These are phyloP conservation scores for Acanthochromis polyacanthus DNA, from an alignment of 2,113 vertebrate genomes.

Conservation along the genomic window DNA sequence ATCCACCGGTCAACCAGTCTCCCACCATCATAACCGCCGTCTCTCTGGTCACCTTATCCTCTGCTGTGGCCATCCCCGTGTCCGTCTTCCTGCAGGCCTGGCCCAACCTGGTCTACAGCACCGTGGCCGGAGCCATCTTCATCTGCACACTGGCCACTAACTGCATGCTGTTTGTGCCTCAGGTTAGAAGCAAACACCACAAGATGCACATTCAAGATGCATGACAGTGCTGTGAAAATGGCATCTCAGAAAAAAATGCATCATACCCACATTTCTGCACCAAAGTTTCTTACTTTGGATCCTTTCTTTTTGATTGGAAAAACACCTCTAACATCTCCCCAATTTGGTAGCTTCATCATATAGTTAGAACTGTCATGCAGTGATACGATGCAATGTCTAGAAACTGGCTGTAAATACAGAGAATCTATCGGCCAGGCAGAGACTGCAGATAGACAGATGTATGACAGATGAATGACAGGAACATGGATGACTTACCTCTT, in stretches of 20 bases:
- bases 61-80: conserved; percentile 85
- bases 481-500: conserved; percentile 14
- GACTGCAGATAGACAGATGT: conserved; percentile 4
- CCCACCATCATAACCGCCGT: conserved; percentile 91
- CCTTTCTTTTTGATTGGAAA: not conserved
- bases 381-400: conserved; percentile 11
- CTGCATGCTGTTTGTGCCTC: conserved; percentile 96
- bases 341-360: not conserved
- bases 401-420: not conserved
- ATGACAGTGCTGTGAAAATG: not conserved
- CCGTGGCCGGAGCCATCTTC: conserved; percentile 94
- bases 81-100: conserved; percentile 89
- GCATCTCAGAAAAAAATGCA: too few species aligned
- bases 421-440: conserved; percentile 19
- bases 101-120: conserved; percentile 92
- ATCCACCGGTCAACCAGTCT: conserved; percentile 97
- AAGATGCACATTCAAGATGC: not conserved
- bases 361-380: conserved; percentile 10
- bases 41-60: conserved; percentile 87
- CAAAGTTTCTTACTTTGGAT: not conserved
- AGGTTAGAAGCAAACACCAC: conserved; percentile 80
- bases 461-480: conserved; percentile 9
- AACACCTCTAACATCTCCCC: not conserved
- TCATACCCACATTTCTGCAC: too few species aligned
- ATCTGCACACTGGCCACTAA: conserved; percentile 92